These are phyloP conservation scores for Strigops habroptila DNA, from an alignment of 2,113 vertebrate species.

Conservation along the genomic window DNA sequence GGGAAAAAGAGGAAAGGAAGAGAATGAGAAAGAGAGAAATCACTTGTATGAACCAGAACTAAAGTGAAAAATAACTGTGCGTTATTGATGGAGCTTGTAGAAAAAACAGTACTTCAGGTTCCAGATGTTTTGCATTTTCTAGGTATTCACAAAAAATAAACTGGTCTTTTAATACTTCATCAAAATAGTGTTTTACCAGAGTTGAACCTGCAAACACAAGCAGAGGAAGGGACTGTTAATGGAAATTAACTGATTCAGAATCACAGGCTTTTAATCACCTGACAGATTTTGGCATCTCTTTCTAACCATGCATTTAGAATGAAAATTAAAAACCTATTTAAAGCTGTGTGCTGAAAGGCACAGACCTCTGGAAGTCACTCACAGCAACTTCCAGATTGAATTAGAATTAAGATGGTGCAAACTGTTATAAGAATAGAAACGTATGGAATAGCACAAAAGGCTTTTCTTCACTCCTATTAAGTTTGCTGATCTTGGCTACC, in stretches of 20 bases:
- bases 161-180: background rate
- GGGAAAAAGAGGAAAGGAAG: no score
- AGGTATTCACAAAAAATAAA: slow-evolving; percentile 2
- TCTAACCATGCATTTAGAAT: background rate
- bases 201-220: background rate
- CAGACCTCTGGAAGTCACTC: background rate
- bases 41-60: background rate
- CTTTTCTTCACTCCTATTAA: background rate
- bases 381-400: background rate
- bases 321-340: background rate
- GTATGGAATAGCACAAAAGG: background rate
- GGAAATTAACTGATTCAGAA: background rate
- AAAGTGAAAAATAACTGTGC: background rate
- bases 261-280: background rate
- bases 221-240: background rate
- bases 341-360: background rate
- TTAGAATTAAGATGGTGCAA: background rate
- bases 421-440: background rate
- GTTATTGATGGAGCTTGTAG: background rate
- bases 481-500: background rate
- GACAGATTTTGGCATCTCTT: background rate
- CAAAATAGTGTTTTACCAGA: background rate
- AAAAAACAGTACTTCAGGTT: background rate
- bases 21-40: background rate
- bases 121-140: slow-evolving; percentile 24